Base-by-base conservation (phyloP, 2,113 vertebrate genomes). In the Mola mola region DNA sequence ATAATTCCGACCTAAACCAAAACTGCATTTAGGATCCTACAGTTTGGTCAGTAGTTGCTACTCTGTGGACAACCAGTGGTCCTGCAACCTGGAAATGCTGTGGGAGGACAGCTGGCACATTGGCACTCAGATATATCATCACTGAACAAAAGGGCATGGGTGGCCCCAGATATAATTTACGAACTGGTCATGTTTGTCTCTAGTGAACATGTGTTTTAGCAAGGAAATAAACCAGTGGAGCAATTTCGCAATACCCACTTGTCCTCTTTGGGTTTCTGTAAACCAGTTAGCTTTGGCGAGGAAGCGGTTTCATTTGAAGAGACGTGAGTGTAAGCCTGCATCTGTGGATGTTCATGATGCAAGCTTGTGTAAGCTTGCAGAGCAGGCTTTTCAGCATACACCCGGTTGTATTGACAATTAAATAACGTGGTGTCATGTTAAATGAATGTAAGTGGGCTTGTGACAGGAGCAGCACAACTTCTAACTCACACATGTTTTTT, bases 281-380 rank as follows among this genome's bases (percentile, higher is more conserved):
- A 72, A 66, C 72, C 49, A 21, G 47, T 44, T 34, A 6, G 37
- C 29, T 49, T 31, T 36, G 64, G 47, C 29, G 15, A 50, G 58
- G 13, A 16, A 70, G 56, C 73, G 42, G 48, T 41, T 70, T 62
- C 21, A 51, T 67, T 64, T 71, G 71, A 56, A 64, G 72, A 66
- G 62, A 66, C 73, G 66, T 61, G 33, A 51, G 60, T 69, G 58
- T 74, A 46, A 78, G 77, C 65, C 76, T 49, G 28, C 52, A 56
- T 43, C 67, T 73, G 86, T 83, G 74, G 66, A 79, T 42, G 78
- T 80, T 74, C 41, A 86, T 88, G 82, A 89, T 83, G 84, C 77
- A 89, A 89, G 81, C 72, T 57, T 12, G 52, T 76, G 88, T 84
- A 88, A 87, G 73, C 67, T 56, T 49, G 61, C 52, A 60, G 48